These are phyloP conservation scores for Aplocera efformata DNA, from an alignment of 2,888 invertebrate genomes.

Conservation along the genomic window DNA sequence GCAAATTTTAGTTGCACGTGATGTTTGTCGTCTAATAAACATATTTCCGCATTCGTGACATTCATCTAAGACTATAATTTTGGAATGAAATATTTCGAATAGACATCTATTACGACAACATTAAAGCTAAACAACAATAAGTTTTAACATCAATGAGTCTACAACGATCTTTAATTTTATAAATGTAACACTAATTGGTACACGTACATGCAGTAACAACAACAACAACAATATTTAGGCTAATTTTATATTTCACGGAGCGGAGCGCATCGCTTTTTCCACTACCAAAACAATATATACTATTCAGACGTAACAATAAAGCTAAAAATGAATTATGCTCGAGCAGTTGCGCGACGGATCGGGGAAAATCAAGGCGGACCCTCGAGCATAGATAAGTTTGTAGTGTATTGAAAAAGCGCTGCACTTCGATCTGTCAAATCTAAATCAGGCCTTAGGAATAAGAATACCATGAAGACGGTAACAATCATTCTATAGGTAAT, in stretches of 20 bases:
- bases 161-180: slow-evolving; percentile 9
- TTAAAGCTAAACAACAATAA: slow-evolving; percentile 12
- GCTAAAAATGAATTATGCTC: too few species aligned
- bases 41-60: background rate
- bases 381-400: too few species aligned
- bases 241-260: too few species aligned
- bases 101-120: slow-evolving; percentile 4
- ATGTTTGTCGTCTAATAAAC: background rate
- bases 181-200: slow-evolving; percentile 20
- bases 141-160: slow-evolving; percentile 6
- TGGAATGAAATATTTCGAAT: background rate
- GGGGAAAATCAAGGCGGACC: too few species aligned
- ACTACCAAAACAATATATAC: too few species aligned
- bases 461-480: slow-evolving; percentile 13
- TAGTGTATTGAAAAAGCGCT: too few species aligned
- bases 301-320: too few species aligned
- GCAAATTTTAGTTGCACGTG: slow-evolving; percentile 16
- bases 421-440: too few species aligned
- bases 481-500: slow-evolving; percentile 15
- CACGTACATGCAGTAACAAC: slow-evolving; percentile 57
- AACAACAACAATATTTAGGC: slow-evolving; percentile 19
- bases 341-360: too few species aligned
- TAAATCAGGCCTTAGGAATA: too few species aligned
- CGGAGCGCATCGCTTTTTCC: too few species aligned
- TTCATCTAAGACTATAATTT: slow-evolving; percentile 2